A percentile compares a stretch with the other conserved stretches of the same genome.
phyloP scores from a whole-genome alignment of 2,113 vertebrate genomes.

The Regulus satrapa region DNA sequence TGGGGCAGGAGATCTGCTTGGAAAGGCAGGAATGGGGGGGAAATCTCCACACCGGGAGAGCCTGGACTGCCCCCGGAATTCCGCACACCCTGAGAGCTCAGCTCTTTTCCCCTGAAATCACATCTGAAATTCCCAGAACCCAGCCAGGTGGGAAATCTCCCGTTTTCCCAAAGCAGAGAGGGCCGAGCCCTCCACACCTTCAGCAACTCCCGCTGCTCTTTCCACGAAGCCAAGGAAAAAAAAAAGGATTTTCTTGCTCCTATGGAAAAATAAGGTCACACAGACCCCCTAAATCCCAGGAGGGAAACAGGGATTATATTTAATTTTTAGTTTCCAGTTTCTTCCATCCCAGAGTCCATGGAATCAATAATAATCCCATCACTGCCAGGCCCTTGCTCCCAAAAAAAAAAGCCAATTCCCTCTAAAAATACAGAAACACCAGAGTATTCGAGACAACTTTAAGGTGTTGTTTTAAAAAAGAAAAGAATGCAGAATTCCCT shows the following conservation, averaged over 20 bases:
- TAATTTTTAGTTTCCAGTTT: not conserved
- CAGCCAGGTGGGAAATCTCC: not conserved
- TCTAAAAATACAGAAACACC: not conserved
- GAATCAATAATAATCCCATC: not conserved
- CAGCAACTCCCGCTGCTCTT: not conserved
- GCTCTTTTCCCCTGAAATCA: too few relatives aligned
- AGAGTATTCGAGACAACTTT: not conserved
- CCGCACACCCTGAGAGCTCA: too few relatives aligned
- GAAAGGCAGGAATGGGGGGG: too few relatives aligned
- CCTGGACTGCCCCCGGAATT: too few relatives aligned
- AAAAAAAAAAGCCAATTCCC: not conserved
- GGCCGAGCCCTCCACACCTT: not conserved
- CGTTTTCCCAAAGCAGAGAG: not conserved
- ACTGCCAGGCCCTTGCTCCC: not conserved
- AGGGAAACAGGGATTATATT: fast-evolving
- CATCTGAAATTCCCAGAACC: too few relatives aligned
- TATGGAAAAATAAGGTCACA: not conserved
- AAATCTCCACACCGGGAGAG: too few relatives aligned
- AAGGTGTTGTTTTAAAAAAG: not conserved
- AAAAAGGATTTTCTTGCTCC: not conserved
- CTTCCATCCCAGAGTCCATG: fast-evolving
- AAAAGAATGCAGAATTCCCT: not conserved
- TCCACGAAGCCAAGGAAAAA: too few relatives aligned
- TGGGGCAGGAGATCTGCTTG: too few relatives aligned
- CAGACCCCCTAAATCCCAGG: not conserved